Conservation (phyloP, 2,797 vertebrate genomes). For the Clarias fuscus region DNA sequence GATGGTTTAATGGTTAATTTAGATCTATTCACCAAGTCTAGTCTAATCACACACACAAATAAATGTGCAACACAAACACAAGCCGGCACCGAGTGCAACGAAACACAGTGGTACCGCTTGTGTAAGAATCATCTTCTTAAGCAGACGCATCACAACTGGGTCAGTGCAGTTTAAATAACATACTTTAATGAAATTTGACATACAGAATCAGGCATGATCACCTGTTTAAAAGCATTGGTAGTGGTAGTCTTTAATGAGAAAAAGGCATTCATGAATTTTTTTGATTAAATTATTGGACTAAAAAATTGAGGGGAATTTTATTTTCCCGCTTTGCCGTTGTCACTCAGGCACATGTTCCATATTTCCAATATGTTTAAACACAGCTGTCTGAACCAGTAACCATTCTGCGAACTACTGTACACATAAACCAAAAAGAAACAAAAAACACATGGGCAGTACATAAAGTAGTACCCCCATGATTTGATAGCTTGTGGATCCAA, state of each 20-base stretch:
- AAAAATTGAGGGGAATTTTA: neutral
- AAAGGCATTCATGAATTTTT: neutral
- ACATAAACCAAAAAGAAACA: neutral
- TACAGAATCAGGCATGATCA: neutral
- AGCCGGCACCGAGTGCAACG: neutral
- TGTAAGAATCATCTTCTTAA: neutral
- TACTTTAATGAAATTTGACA: neutral
- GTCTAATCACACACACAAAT: slow-evolving; percentile 38
- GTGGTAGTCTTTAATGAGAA: neutral
- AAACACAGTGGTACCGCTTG: neutral
- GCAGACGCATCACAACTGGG: neutral
- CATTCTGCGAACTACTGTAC: neutral
- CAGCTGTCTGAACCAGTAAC: neutral
- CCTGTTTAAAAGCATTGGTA: neutral
- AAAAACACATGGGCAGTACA: no score
- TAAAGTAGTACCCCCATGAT: no score
- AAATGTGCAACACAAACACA: neutral
- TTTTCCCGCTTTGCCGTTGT: neutral
- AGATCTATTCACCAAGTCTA: slow-evolving; percentile 49
- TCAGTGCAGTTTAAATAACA: neutral
- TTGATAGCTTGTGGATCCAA: no score
- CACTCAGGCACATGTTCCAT: neutral
- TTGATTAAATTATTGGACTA: no score
- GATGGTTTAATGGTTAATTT: slow-evolving; percentile 71
- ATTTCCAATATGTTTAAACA: neutral